These are phyloP conservation scores for Pocillopora damicornis DNA, from an alignment of 64 coral and sea anemone species.

Conservation along the genomic window DNA sequence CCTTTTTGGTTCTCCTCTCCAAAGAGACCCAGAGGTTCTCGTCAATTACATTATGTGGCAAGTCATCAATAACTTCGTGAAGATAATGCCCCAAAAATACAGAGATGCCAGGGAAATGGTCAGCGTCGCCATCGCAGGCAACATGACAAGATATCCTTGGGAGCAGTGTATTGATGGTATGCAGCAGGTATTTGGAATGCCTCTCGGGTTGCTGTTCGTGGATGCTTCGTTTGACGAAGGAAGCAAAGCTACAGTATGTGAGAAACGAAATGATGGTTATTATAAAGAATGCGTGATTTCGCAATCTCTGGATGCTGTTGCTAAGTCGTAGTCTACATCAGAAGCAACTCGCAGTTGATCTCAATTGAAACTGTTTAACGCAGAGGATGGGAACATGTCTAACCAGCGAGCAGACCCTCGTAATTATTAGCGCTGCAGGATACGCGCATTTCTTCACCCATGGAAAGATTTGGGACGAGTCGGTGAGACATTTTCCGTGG, in stretches of 20 bases:
- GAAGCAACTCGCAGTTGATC: no score
- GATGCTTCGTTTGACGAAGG: slow-evolving; percentile 61
- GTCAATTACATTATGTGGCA: slow-evolving; percentile 84
- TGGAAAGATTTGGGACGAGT: no score
- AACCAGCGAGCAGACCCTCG: no score
- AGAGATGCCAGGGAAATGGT: slow-evolving; percentile 17
- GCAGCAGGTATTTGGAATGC: slow-evolving; percentile 49
- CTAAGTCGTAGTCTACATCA: no score
- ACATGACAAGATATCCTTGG: slow-evolving; percentile 18
- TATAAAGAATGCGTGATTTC: no score
- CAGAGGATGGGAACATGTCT: no score
- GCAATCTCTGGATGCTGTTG: no score
- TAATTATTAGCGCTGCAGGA: no score
- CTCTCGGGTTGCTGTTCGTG: slow-evolving; percentile 71
- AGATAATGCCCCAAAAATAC: slow-evolving; percentile 27
- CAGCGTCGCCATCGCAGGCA: neutral
- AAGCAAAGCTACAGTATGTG: slow-evolving; percentile 56
- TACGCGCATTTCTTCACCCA: no score
- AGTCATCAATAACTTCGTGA: slow-evolving; percentile 37
- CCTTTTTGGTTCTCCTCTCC: neutral
- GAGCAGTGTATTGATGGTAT: slow-evolving; percentile 36
- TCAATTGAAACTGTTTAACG: no score
- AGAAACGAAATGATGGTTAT: neutral
- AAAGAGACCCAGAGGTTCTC: slow-evolving; percentile 49
- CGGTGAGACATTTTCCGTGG: no score